Evolutionary conservation across 2,113 vertebrate species (phyloP), one percentile per base, ranked within the genome.

Genomic region (Ariopsis seemanni): DNA sequence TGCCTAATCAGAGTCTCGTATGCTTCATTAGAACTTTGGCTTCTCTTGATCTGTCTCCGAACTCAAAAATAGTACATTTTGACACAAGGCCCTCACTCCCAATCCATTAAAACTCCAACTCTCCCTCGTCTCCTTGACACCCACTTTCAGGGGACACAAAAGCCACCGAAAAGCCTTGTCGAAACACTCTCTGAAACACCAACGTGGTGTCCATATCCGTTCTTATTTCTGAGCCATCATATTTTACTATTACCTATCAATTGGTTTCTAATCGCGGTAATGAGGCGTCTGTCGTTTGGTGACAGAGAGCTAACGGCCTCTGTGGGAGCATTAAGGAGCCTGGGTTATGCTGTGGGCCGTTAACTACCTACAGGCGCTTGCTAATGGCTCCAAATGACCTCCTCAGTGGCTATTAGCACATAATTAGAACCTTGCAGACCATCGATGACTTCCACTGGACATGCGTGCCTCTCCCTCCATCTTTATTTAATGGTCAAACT

Each of bases 231-330:
- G 90, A 89, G 93, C 92, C 88, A 94, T 95, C 95, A 94, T 95
- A 95, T 95, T 96, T 95, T 95, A 96, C 94, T 95, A 95, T 95
- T 95, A 96, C 94, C 94, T 95, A 95, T 96, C 95, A 96, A 96
- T 96, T 95, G 95, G 94, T 95, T 95, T 96, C 94, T 95, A 96
- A 96, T 96, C 93, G 93, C 93, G 91, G 93, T 95, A 95, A 96
- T 94, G 94, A 96, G 95, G 94, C 93, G 93, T 94, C 92, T 92
- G 95, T 94, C 94, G 94, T 94, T 93, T 94, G 93, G 94, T 95
- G 95, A 96, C 95, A 92, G 94, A 93, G 94, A 91, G 90, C 93
- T 96, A 96, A 96, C 95, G 93, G 95, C 94, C 95, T 95, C 95
- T 85, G 88, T 93, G 95, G 95, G 95, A 96, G 94, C 95, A 96